A percentile compares a stretch with the other conserved stretches of the same genome.
Conservation (phyloP, 2,797 vertebrate genomes). For the Denticeps clupeoides region DNA sequence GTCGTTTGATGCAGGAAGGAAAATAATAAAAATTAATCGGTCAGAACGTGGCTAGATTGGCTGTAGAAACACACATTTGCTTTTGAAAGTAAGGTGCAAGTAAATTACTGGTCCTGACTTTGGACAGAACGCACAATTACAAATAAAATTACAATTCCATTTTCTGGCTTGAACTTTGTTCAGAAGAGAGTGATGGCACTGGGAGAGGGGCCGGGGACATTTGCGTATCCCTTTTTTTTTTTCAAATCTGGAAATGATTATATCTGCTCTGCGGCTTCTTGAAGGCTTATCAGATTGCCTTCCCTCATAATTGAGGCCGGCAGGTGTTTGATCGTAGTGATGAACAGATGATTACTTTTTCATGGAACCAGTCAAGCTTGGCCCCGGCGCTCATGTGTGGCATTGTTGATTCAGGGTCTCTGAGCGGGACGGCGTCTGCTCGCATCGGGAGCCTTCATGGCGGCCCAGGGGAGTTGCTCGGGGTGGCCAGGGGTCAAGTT, state of each 20-base stretch:
- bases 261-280: slow-evolving; percentile 71
- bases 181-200: not conserved
- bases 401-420: slow-evolving; percentile 73
- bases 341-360: slow-evolving; percentile 99
- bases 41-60: no score
- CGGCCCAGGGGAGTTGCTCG: slow-evolving; percentile 71
- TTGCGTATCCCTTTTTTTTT: slow-evolving; percentile 20
- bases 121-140: slow-evolving; percentile 56
- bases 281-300: slow-evolving; percentile 76
- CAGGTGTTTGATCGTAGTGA: slow-evolving; percentile 97
- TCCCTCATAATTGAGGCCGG: slow-evolving; percentile 84
- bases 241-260: slow-evolving; percentile 77
- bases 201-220: not conserved
- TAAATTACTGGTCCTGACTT: slow-evolving; percentile 20
- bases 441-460: slow-evolving; percentile 51
- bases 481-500: slow-evolving; percentile 82
- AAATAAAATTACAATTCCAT: slow-evolving; percentile 67
- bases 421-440: slow-evolving; percentile 20
- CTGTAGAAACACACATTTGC: slow-evolving; percentile 25
- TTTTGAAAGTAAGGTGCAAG: slow-evolving; percentile 30
- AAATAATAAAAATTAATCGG: slow-evolving; percentile 39
- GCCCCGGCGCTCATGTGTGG: slow-evolving; percentile 72
- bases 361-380: slow-evolving; percentile 94
- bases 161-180: slow-evolving; percentile 54
- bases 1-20: slow-evolving; percentile 32